A percentile compares a stretch with the other conserved stretches of the same genome.
phyloP scores from a whole-genome alignment of 2,888 invertebrate genomes.

The Nemoura dubitans region DNA sequence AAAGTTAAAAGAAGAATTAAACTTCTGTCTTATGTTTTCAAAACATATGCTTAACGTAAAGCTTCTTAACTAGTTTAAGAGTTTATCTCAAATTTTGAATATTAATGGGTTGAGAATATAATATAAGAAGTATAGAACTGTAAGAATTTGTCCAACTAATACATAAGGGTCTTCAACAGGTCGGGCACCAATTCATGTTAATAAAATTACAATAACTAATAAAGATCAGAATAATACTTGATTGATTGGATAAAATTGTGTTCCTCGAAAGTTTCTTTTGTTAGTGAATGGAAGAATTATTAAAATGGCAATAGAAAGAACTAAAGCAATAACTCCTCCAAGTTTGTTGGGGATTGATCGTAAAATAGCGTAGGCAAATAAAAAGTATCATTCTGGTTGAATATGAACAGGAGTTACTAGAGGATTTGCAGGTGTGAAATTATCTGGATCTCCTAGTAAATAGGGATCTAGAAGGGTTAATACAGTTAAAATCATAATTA shows the following conservation, averaged over 20 bases:
- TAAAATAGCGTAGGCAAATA: constrained; percentile 83
- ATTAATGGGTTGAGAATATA: constrained; percentile 66
- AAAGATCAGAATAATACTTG: constrained; percentile 65
- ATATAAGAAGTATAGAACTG: constrained; percentile 67
- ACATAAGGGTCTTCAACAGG: constrained; percentile 75
- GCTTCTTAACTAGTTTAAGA: constrained; percentile 66
- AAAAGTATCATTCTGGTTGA: constrained; percentile 86
- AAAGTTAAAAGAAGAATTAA: constrained; percentile 68
- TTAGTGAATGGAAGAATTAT: constrained; percentile 68
- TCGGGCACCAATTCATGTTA: constrained; percentile 78
- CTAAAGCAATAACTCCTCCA: constrained; percentile 75
- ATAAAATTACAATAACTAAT: constrained; percentile 65
- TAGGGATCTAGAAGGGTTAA: constrained; percentile 64
- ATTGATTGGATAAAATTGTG: constrained; percentile 65
- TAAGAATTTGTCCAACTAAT: constrained; percentile 68
- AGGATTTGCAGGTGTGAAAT: constrained; percentile 76
- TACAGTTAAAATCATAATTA: constrained; percentile 64
- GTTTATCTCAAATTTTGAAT: constrained; percentile 66
- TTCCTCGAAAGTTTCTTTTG: constrained; percentile 67
- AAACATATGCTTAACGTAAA: constrained; percentile 72
- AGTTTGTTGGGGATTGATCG: constrained; percentile 83
- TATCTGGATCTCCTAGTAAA: constrained; percentile 74
- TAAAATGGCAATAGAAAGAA: constrained; percentile 74
- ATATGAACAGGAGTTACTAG: constrained; percentile 77
- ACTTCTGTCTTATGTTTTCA: constrained; percentile 74